A percentile compares a stretch with the other conserved stretches of the same genome.
Evolutionary conservation across 2,888 invertebrate species (phyloP).

Genomic region (Macropis europaea): DNA sequence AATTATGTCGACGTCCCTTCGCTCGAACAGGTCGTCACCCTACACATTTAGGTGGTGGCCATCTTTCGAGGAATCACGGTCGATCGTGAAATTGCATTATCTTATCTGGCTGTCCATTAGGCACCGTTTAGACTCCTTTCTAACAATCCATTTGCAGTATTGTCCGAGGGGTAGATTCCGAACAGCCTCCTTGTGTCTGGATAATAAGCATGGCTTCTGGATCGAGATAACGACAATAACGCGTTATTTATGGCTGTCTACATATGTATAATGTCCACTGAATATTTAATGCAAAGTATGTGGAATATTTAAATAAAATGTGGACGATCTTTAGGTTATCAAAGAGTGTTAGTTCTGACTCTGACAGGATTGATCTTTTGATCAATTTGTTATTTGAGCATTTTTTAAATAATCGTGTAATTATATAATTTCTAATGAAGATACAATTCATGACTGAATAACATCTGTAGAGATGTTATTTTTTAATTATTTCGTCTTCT

Average conservation of each 20-base stretch:
- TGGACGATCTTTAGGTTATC: not conserved
- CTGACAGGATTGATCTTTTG: too few species aligned
- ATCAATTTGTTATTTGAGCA: too few species aligned
- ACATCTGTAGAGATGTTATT: too few species aligned
- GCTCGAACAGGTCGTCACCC: not conserved
- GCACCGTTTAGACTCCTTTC: slow-evolving; percentile 14
- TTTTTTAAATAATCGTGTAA: too few species aligned
- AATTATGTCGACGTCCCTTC: slow-evolving; percentile 21
- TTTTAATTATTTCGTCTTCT: too few species aligned
- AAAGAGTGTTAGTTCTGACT: too few species aligned
- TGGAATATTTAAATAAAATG: not conserved
- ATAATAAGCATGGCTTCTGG: slow-evolving; percentile 17
- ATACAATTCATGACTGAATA: too few species aligned
- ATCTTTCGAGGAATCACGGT: slow-evolving; percentile 35
- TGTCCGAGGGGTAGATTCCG: slow-evolving; percentile 7
- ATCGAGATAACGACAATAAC: slow-evolving; percentile 1
- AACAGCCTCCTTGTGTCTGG: slow-evolving; percentile 9
- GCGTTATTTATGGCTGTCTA: slow-evolving; percentile 8
- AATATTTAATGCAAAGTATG: too few species aligned
- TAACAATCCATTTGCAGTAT: slow-evolving; percentile 53
- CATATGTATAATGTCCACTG: too few species aligned
- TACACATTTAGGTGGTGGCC: slow-evolving; percentile 11
- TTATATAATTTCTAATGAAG: too few species aligned
- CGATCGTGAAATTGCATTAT: slow-evolving; percentile 50
- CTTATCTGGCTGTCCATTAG: slow-evolving; percentile 63